Evolutionary conservation across 2,888 invertebrate genomes (phyloP), one percentile per base, ranked within the genome.

Genomic region (Microctonus aethiopoides): DNA sequence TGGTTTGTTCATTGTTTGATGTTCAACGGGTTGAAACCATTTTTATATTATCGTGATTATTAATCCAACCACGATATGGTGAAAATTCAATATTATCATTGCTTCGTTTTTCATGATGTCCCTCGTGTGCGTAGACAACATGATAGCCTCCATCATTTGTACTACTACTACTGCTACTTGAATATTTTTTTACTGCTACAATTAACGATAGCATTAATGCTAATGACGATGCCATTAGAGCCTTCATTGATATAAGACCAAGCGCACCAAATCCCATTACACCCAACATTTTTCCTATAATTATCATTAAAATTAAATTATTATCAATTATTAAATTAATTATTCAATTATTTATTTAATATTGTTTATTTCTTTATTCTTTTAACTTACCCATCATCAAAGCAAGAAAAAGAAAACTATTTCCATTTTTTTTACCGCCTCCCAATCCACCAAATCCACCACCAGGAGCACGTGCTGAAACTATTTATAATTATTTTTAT

Each of bases 191-290:
- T 52, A 93, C 87, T 1, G 93, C 94, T 0, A 94, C 89, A 52
- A 94, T 89, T n/a, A 91, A 89, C 52, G 94, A 92, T 68, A 94
- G 87, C 90, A 94, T 90, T 11, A 94, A 85, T 0, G 94, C 94
- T 68, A 94, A 83, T 0, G 92, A 92, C 57, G 94, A 92, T 5
- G 91, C 89, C 75, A 91, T 91, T 63, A 92, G 81, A 0, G 92
- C 92, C 87, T 95, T 95, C 92, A 94, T 92, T 24, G 94, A 93
- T 0, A 95, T 84, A 0, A 93, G 90, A 75, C 92, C 94, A 1
- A 94, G 87, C 13, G 93, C 93, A 36, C 93, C 94, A 10, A 94
- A 89, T 52, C 94, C 93, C 66, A 93, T 88, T 0, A 94, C 92
- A 0, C 93, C 93, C 80, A 94, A 86, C 81, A 92, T 91, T 84